These are phyloP conservation scores for Oreochromis grahami DNA, from an alignment of 2,797 vertebrate genomes.

Conservation along the genomic window DNA sequence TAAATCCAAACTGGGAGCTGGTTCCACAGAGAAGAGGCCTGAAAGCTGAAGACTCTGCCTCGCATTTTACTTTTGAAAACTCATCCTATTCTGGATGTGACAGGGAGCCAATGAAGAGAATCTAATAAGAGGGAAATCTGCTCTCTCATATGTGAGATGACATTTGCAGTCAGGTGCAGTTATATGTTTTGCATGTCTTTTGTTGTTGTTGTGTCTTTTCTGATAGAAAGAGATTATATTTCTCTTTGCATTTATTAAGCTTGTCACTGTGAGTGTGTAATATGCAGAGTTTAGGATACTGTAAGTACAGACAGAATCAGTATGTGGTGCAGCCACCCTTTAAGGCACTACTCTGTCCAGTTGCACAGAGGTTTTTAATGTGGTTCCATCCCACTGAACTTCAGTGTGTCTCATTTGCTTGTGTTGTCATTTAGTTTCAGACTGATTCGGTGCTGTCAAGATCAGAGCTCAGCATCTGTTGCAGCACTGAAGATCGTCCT, in stretches of 20 bases:
- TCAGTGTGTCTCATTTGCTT: not conserved
- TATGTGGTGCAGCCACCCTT: not conserved
- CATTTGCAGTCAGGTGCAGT: not conserved
- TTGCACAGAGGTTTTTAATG: not conserved
- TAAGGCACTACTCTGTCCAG: not conserved
- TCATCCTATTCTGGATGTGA: not conserved
- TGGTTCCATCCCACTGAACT: not conserved
- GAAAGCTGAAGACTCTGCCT: not conserved
- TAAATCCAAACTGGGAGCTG: not conserved
- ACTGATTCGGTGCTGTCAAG: not conserved
- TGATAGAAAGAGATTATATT: not conserved
- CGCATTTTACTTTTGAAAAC: not conserved
- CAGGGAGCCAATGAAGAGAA: not conserved
- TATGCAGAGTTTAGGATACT: not conserved
- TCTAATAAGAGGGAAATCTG: not conserved
- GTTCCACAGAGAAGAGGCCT: not conserved
- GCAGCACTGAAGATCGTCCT: not conserved
- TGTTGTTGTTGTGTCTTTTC: not conserved
- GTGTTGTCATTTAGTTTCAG: not conserved
- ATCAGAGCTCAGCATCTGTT: not conserved
- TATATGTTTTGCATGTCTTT: not conserved
- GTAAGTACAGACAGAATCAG: not conserved
- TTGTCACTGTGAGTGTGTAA: fast-evolving
- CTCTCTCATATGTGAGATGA: not conserved
- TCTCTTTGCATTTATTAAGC: not conserved